Base-by-base conservation (phyloP, 2,113 vertebrate genomes). In the Oncorhynchus tshawytscha region DNA sequence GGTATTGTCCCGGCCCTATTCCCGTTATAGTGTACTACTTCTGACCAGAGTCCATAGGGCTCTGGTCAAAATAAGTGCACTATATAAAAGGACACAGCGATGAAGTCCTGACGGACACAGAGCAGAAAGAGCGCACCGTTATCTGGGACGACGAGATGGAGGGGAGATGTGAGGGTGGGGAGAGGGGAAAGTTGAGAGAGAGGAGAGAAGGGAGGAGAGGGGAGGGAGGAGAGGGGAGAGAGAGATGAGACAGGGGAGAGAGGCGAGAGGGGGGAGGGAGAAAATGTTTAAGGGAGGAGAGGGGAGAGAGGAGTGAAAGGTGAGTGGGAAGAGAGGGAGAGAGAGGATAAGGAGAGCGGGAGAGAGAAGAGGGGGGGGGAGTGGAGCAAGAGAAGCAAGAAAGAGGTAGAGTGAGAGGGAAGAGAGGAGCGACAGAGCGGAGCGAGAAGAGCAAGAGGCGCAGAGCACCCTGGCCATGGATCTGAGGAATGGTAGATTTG, bases 41-140 rank as follows among this genome's bases (percentile, higher is more conserved):
- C 9, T 45, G 39, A 45, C 9, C 39, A 45, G 9, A 1, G 9
- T 45, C 39, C 39, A 45, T 45, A 45, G 39, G 39, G 39, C 39
- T 54, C 16, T 54, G 51, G 16, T 18, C 16, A 54, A 54, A 54
- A 5, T 1, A 18, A 54, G 51, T 54, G 51, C 16, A 54, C 51
- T 18, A 54, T 54, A 54, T 16, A 18, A 54, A 16, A 54, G 51
- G 51, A 54, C 3, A 54, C 51, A 91, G 89, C 90, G 82, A 81
- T 72, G 75, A 86, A 89, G 85, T 90, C 89, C 91, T 93, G 91
- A 92, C 93, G 91, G 90, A 86, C 88, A 89, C 89, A 91, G 15
- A 87, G 88, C 87, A 82, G 81, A 88, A 88, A 81, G 81, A 87
- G 88, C 84, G 62, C 78, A 90, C 92, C 88, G 91, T 93, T 92